These are phyloP conservation scores for Napeogenes sylphis DNA, from an alignment of 2,888 invertebrate genomes.

Conservation along the genomic window DNA sequence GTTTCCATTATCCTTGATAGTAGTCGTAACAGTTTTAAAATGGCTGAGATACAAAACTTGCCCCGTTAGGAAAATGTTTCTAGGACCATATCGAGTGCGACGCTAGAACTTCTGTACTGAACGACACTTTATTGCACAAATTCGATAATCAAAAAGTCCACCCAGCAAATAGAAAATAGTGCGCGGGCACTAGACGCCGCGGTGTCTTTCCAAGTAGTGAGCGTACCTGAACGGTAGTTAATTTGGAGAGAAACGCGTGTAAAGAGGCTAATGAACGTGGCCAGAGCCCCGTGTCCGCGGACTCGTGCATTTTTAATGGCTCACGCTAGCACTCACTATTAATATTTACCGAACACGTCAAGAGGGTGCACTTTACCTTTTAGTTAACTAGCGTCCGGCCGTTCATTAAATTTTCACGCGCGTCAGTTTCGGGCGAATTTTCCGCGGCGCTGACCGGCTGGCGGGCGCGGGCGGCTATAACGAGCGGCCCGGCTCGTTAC, in stretches of 20 bases:
- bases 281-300: constrained; percentile 63
- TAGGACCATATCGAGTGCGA: constrained; percentile 59
- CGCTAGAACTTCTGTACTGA: constrained; percentile 64
- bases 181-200: constrained; percentile 39
- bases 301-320: constrained; percentile 76
- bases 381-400: constrained; percentile 78
- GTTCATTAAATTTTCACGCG: constrained; percentile 79
- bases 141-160: constrained; percentile 56
- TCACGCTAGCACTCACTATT: constrained; percentile 75
- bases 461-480: constrained; percentile 44
- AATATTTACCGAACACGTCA: constrained; percentile 78
- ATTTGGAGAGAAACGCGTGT: constrained; percentile 48
- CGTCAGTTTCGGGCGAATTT: constrained; percentile 77
- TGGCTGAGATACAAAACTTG: constrained; percentile 70
- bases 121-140: constrained; percentile 68
- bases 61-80: constrained; percentile 60
- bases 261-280: constrained; percentile 65
- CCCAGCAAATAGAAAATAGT: constrained; percentile 34
- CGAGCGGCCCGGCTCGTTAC: constrained; percentile 60
- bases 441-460: constrained; percentile 72
- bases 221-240: constrained; percentile 38
- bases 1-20: constrained; percentile 76
- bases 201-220: constrained; percentile 17
- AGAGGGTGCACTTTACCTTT: constrained; percentile 79
- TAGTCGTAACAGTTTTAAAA: constrained; percentile 74